A percentile compares a stretch with the other conserved stretches of the same genome.
phyloP scores from a whole-genome alignment of 2,888 invertebrate genomes.

The Eulithis testata region DNA sequence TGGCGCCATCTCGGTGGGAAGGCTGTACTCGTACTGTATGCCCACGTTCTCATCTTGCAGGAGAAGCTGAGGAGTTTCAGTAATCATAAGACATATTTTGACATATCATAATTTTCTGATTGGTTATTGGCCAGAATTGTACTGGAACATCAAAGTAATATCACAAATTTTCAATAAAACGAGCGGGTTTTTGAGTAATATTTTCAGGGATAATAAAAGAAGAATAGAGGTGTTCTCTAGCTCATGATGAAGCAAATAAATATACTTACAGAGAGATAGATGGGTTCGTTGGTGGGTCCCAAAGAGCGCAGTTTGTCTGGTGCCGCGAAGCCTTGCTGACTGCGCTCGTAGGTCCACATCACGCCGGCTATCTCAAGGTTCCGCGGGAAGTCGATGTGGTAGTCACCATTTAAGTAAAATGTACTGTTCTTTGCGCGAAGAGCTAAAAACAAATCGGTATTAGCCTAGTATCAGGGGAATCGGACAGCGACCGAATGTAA shows the following conservation, averaged over 20 bases:
- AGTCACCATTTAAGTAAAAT: constrained; percentile 97
- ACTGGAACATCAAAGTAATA: no score
- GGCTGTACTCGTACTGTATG: constrained; percentile 95
- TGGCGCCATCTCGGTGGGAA: constrained; percentile 89
- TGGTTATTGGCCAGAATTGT: background rate
- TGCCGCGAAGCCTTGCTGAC: constrained; percentile 91
- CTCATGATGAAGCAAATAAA: background rate
- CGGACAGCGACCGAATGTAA: no score
- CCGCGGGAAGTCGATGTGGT: constrained; percentile 96
- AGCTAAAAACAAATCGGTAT: constrained; percentile 80
- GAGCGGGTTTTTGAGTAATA: no score
- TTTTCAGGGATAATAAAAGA: no score
- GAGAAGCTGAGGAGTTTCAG: constrained; percentile 85
- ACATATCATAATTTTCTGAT: background rate
- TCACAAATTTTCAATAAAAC: no score
- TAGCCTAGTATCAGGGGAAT: no score
- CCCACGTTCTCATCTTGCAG: constrained; percentile 93
- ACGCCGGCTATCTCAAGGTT: constrained; percentile 92
- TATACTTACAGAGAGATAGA: constrained; percentile 90
- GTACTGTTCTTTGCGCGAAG: constrained; percentile 90
- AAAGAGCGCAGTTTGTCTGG: constrained; percentile 93
- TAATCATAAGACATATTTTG: background rate
- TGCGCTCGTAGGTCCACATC: constrained; percentile 94
- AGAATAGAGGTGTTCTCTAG: background rate
- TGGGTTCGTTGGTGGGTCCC: constrained; percentile 95